Evolutionary conservation across 2,888 invertebrate species (phyloP), one percentile per base, ranked within the genome.

Genomic region (Falcaria lacertinaria): DNA sequence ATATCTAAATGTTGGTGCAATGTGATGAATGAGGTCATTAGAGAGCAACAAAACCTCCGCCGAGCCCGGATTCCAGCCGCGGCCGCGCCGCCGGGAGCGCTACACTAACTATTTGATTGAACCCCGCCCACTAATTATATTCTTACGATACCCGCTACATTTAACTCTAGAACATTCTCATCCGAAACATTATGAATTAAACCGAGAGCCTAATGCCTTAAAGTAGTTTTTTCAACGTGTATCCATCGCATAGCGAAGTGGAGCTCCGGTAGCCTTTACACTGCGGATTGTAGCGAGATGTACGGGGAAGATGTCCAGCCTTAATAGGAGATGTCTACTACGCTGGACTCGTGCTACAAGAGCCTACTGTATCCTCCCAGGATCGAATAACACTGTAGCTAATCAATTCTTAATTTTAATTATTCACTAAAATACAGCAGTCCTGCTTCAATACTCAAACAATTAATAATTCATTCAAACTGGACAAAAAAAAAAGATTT

Each of bases 111-210:
- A 69, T 78, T 80, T 81, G 82, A 83, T 84, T 77, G 83, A 71
- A 83, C 86, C 76, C 85, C 89, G 71, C 89, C 89, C 88, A 89
- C 89, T 88, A 84, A 89, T 89, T 89, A 89, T 83, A 81, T 80
- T 84, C 86, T 87, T 87, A 85, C 76, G 81, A 86, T 85, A 84
- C 87, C 84, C 80, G 80, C 74, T 67, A 75, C 81, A 72, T 81
- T 85, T 83, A 83, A 84, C 78, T 74, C 64, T 53, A 47, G 17
- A 28, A 22, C 33, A 28, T 33, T 13, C 42, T 42, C 6, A 15
- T 15, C 13, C 38, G 15, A 44, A 72, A 65, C 34, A 15, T 5
- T 14, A 22, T 11, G 22, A 37, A 14, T 7, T 25, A 13, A 37
- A 15, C 37, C n/a, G 7, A 4, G 15, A 15, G 22, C 2, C 14